phyloP scores from a whole-genome alignment of 2,113 vertebrate species.

The Scortum barcoo region DNA sequence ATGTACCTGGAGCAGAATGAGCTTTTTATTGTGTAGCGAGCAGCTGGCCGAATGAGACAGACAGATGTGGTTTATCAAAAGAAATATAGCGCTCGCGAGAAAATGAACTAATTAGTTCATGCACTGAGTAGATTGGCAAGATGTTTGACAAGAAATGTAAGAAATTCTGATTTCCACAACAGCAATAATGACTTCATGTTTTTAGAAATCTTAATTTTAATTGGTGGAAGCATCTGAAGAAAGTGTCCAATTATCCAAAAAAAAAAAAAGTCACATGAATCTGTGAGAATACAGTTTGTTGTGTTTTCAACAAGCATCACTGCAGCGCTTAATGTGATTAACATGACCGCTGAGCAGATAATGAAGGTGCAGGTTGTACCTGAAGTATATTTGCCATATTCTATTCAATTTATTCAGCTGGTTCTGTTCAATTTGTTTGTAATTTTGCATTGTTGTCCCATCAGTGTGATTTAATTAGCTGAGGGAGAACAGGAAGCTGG shows the following conservation, averaged over 20 bases:
- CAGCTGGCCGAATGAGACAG: constrained; percentile 38
- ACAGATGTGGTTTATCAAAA: constrained; percentile 57
- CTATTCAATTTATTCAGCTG: constrained; percentile 47
- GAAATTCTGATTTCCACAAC: constrained; percentile 7
- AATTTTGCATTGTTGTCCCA: constrained; percentile 58
- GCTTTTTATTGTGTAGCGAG: constrained; percentile 20
- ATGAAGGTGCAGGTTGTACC: constrained; percentile 12
- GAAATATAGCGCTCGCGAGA: constrained; percentile 14
- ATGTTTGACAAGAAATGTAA: constrained; percentile 31
- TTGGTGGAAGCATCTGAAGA: neutral
- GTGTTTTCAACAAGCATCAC: neutral
- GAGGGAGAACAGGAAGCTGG: constrained; percentile 46
- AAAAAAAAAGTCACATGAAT: neutral
- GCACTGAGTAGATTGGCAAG: neutral
- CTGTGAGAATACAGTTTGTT: neutral
- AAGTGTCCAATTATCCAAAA: neutral
- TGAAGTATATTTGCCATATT: constrained; percentile 39
- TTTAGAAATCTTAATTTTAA: neutral
- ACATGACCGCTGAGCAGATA: constrained; percentile 20
- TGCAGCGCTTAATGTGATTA: constrained; percentile 13
- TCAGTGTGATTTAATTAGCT: constrained; percentile 65
- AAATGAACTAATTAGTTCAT: constrained; percentile 14
- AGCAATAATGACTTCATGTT: neutral
- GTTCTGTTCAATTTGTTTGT: constrained; percentile 53
- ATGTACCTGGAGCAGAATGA: constrained; percentile 34